Conservation (phyloP, 92 coral and sea anemone species). For the Paramuricea clavata region DNA sequence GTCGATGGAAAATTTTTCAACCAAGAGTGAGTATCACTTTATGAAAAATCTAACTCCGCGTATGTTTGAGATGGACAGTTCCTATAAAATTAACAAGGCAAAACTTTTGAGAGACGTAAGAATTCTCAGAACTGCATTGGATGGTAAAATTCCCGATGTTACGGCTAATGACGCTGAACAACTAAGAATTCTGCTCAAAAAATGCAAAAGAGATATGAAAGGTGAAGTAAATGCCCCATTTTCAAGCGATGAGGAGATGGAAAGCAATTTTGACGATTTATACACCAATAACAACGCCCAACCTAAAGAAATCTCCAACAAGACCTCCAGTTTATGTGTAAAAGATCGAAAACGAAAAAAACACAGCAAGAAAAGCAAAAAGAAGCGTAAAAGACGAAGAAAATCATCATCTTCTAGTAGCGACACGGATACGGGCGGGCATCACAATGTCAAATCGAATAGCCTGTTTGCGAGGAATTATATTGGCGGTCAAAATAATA, state of each 20-base stretch:
- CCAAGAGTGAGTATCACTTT: slow-evolving; percentile 44
- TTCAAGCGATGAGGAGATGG: not conserved
- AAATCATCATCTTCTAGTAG: not conserved
- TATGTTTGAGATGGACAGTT: slow-evolving; percentile 16
- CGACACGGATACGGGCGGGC: not conserved
- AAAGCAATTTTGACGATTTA: not conserved
- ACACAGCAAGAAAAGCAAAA: not conserved
- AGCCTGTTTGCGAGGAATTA: not conserved
- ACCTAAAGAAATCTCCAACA: not conserved
- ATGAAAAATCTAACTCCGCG: slow-evolving; percentile 31
- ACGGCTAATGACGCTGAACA: slow-evolving; percentile 8
- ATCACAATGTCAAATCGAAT: not conserved
- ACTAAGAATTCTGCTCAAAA: not conserved
- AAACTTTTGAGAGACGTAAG: slow-evolving; percentile 11
- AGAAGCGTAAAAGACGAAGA: not conserved
- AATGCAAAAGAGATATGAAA: slow-evolving; percentile 20
- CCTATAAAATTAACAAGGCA: not conserved
- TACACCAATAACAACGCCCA: no score
- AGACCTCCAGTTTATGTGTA: not conserved
- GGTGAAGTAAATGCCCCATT: not conserved
- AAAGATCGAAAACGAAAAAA: not conserved
- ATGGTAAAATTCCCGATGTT: not conserved
- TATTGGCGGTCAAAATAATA: not conserved
- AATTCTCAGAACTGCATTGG: not conserved
- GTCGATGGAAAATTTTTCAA: slow-evolving; percentile 44